Evolutionary conservation across 23 tunicate genomes (phyloP).

Genomic region (Trididemnum clinides): DNA sequence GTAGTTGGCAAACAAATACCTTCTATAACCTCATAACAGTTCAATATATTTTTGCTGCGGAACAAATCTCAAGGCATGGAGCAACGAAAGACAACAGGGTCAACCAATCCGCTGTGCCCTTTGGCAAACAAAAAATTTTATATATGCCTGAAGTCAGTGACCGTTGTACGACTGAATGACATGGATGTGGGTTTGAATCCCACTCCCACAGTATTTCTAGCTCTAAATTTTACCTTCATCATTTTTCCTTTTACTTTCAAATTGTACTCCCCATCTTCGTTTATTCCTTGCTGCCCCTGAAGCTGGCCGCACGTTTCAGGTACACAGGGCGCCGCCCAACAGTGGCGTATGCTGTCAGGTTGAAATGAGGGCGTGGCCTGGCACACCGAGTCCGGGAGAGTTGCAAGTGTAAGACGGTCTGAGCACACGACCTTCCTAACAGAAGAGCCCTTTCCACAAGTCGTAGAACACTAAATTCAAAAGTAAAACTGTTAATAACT

Average conservation of each 20-base stretch:
- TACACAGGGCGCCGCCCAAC: slow-evolving; percentile 46
- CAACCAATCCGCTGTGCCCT: too few relatives aligned
- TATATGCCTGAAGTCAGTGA: too few relatives aligned
- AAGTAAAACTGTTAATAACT: not conserved
- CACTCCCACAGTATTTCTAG: too few relatives aligned
- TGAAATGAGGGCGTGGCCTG: slow-evolving; percentile 36
- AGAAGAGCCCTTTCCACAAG: slow-evolving; percentile 73
- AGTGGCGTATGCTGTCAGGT: slow-evolving; percentile 44
- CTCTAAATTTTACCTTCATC: slow-evolving; percentile 61
- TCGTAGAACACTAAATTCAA: slow-evolving; percentile 76
- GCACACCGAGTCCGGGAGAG: slow-evolving; percentile 50
- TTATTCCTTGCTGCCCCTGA: slow-evolving; percentile 29
- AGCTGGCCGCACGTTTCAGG: slow-evolving; percentile 74
- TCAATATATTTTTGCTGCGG: too few relatives aligned
- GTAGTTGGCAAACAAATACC: too few relatives aligned
- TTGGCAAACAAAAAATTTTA: too few relatives aligned
- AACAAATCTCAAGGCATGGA: too few relatives aligned
- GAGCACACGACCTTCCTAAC: slow-evolving; percentile 75
- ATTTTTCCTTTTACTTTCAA: slow-evolving; percentile 47
- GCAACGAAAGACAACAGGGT: too few relatives aligned
- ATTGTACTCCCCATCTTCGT: slow-evolving; percentile 64
- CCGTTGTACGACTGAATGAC: too few relatives aligned
- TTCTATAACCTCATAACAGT: too few relatives aligned
- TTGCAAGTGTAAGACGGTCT: slow-evolving; percentile 30
- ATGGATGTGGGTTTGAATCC: too few relatives aligned